These are phyloP conservation scores for Hestina assimilis DNA, from an alignment of 1,140 invertebrate genomes.

Conservation along the genomic window DNA sequence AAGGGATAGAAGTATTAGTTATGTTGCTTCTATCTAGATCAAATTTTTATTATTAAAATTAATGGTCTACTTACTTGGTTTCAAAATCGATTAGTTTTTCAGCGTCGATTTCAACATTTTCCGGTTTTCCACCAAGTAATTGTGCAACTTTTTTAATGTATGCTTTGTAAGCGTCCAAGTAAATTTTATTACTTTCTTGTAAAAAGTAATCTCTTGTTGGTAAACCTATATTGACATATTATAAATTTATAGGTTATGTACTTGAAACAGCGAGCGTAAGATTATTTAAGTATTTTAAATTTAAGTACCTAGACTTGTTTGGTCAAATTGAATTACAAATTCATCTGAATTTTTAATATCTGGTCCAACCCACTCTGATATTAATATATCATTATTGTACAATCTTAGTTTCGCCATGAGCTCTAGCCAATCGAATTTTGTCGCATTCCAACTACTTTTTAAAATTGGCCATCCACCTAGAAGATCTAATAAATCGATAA, in stretches of 20 bases:
- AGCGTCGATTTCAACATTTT: constrained; percentile 81
- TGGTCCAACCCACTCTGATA: constrained; percentile 91
- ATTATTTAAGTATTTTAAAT: constrained; percentile 21
- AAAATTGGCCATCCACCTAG: constrained; percentile 93
- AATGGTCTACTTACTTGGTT: constrained; percentile 76
- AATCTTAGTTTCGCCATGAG: constrained; percentile 87
- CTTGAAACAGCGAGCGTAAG: too few relatives aligned
- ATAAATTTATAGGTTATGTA: neutral
- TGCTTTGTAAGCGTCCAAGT: constrained; percentile 87
- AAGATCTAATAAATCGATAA: constrained; percentile 84
- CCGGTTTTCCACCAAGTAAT: constrained; percentile 82
- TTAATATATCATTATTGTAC: constrained; percentile 91
- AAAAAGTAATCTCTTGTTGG: constrained; percentile 93
- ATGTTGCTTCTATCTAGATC: neutral
- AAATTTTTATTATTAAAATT: neutral
- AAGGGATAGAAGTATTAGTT: too few relatives aligned
- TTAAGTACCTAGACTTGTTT: constrained; percentile 85
- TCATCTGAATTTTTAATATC: constrained; percentile 93
- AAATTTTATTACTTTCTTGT: constrained; percentile 82
- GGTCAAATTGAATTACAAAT: constrained; percentile 93
- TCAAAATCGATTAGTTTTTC: constrained; percentile 91
- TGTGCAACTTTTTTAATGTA: constrained; percentile 86
- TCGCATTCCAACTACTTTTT: constrained; percentile 80
- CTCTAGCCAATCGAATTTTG: constrained; percentile 86
- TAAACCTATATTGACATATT: constrained; percentile 75